These are phyloP conservation scores for Daphoenositta chrysoptera DNA, from an alignment of 2,113 vertebrate genomes.

Conservation along the genomic window DNA sequence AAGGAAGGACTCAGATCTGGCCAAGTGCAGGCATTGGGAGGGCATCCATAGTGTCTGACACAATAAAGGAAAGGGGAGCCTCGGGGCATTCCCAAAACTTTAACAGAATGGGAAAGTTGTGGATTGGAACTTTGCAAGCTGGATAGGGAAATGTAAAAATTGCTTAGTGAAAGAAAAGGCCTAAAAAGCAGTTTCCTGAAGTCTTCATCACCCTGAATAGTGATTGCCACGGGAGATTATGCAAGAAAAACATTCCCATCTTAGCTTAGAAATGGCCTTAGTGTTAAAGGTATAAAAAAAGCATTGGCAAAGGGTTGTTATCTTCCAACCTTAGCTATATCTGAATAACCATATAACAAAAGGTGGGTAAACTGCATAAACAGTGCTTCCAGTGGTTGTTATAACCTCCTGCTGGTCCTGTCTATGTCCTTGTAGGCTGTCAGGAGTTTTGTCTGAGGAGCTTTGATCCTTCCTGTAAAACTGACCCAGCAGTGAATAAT, in stretches of 20 bases:
- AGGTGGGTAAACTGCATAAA: neutral
- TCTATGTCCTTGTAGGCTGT: neutral
- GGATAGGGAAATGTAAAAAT: neutral
- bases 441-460: neutral
- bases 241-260: neutral
- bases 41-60: neutral
- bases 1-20: neutral
- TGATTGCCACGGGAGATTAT: neutral
- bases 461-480: neutral
- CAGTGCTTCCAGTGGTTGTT: neutral
- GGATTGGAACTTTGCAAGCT: neutral
- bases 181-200: neutral
- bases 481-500: neutral
- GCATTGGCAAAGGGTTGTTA: neutral
- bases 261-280: neutral
- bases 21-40: neutral
- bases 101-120: neutral
- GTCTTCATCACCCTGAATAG: neutral
- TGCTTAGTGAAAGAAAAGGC: neutral
- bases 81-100: neutral
- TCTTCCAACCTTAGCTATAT: neutral
- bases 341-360: neutral
- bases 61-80: neutral
- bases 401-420: neutral
- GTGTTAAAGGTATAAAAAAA: neutral